Base-by-base conservation (phyloP, 2,888 invertebrate genomes). In the Hirtodrosophila cameraria region DNA sequence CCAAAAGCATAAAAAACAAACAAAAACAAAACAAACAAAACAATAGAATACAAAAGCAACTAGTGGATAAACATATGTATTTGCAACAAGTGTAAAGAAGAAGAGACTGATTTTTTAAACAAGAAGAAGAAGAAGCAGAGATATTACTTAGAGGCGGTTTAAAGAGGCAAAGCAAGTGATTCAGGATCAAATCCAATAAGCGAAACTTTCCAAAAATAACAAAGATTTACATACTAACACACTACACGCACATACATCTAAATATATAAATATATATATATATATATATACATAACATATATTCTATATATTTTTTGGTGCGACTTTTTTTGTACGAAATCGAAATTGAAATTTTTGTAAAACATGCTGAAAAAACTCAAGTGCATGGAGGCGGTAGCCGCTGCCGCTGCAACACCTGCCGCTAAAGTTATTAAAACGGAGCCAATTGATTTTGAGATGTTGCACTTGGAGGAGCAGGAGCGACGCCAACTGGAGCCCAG, bases 361-460 rank as follows among this genome's bases (percentile, higher is more conserved):
- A 64, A 48, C 49, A 89, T 89, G 88, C 82, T 89, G 65, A 90
- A 90, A 64, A 90, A 88, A 83, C 76, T 90, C 23, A 90, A 90
- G 75, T 90, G 89, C 72, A 81, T 90, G 61, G 89, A 90, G 39
- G 88, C 68, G 18, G 68, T 72, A 18, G 67, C 70, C 5, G 61
- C 74, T 1, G 77, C 73, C 2, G 61, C 67, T 0, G 42, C 36
- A 25, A 16, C 18, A 18, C 25, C 43, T 45, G n/a, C 25, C 35
- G 18, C 33, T 13, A 63, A 90, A 59, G 63, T 88, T 23, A 90
- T 90, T 25, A 90, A 90, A 80, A 87, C 88, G 23, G 90, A 90
- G 67, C 90, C 90, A 28, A 84, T 90, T 9, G 90, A 90, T 61
- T 87, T 86, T 45, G 90, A 90, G 63, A 85, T 89, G 88, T 46